These are phyloP conservation scores for Heteropelma amictum DNA, from an alignment of 2,888 invertebrate genomes.

Conservation along the genomic window DNA sequence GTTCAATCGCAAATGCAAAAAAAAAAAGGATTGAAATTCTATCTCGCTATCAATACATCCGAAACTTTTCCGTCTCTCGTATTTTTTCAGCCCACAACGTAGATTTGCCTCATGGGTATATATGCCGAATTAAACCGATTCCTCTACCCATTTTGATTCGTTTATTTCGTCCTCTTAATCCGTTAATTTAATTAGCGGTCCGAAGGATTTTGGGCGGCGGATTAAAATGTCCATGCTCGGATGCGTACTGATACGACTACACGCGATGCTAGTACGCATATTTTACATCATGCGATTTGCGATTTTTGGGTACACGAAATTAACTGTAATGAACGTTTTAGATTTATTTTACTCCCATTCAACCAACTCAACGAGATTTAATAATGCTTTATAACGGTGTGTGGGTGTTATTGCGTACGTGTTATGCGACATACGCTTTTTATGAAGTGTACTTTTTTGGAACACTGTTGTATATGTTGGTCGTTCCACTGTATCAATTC, in stretches of 20 bases:
- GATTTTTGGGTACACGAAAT: constrained; percentile 10
- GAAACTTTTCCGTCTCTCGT: neutral
- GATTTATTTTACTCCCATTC: neutral
- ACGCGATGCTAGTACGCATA: neutral
- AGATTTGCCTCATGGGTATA: constrained; percentile 21
- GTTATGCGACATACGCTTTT: neutral
- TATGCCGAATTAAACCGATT: constrained; percentile 40
- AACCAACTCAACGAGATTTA: neutral
- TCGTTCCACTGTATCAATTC: too few relatives aligned
- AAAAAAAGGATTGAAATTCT: constrained; percentile 22
- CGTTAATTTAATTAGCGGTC: constrained; percentile 49
- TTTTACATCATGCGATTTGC: neutral
- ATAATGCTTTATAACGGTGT: neutral
- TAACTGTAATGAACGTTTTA: constrained; percentile 1
- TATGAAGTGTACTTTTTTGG: too few relatives aligned
- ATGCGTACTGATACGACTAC: constrained; percentile 18
- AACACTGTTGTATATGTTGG: too few relatives aligned
- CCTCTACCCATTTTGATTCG: constrained; percentile 43
- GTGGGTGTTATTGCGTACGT: neutral
- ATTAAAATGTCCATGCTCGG: constrained; percentile 45
- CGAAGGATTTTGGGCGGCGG: constrained; percentile 4
- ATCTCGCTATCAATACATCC: neutral
- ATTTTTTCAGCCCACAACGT: neutral
- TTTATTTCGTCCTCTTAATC: constrained; percentile 44
- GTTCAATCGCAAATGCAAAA: neutral